These are phyloP conservation scores for Beroe ovata DNA, from an alignment of 37 sponge, comb jelly and placozoan genomes.

Conservation along the genomic window DNA sequence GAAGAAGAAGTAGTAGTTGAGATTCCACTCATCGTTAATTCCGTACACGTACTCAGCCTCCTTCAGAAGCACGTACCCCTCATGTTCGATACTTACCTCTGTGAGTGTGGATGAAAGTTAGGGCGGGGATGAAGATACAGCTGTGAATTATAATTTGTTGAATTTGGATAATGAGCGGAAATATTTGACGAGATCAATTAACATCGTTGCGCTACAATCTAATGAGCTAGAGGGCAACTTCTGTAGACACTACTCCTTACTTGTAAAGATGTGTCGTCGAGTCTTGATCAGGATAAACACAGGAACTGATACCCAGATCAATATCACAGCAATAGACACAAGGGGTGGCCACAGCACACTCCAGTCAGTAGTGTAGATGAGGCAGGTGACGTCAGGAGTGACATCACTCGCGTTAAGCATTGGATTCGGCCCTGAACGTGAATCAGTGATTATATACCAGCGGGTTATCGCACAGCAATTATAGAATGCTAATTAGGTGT, in stretches of 20 bases:
- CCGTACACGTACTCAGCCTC: constrained; percentile 69
- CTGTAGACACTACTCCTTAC: no score
- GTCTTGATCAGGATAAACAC: background rate
- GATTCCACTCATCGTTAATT: constrained; percentile 60
- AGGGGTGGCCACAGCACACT: background rate
- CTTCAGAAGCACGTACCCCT: constrained; percentile 69
- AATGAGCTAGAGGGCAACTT: no score
- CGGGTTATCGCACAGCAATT: no score
- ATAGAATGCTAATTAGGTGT: no score
- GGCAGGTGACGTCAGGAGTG: background rate
- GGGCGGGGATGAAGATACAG: no score
- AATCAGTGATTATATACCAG: background rate
- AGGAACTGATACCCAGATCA: constrained; percentile 6
- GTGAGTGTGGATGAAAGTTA: background rate
- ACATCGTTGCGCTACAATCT: no score
- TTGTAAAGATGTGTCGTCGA: background rate
- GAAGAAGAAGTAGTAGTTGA: constrained; percentile 57
- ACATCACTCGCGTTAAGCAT: background rate
- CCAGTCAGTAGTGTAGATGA: background rate
- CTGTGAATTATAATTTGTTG: no score
- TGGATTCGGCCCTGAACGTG: background rate
- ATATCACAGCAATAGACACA: background rate
- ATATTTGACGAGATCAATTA: no score
- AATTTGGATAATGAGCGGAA: no score
- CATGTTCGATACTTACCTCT: constrained; percentile 41